Base-by-base conservation (phyloP, 2,113 vertebrate genomes). In the Chamaea fasciata region DNA sequence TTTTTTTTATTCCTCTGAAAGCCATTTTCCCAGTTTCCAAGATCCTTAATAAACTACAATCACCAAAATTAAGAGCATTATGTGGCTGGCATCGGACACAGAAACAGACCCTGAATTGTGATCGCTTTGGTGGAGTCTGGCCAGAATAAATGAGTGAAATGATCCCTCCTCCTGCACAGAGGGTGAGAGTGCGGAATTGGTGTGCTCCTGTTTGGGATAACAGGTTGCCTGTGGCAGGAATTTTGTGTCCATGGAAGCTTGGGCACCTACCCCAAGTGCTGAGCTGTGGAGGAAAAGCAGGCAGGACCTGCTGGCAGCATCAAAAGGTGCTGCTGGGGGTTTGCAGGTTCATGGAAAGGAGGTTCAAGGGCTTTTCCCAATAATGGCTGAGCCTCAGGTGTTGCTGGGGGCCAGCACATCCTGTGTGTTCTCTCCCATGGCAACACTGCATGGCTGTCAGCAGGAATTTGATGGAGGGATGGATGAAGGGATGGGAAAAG, bases 21-120 rank as follows among this genome's bases (percentile, higher is more conserved):
- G 70, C 47, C 83, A 88, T 76, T 94, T 93, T 94, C 87, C 93
- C 87, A 83, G 92, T 96, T 97, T 97, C 95, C 96, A 98, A 95
- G 92, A 96, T 96, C 84, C 67, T 76, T 83, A 87, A 93, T 83
- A 87, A 97, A 96, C 44, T 94, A 60, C 79, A 96, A 92, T 94
- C 80, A 94, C 90, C 86, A 30, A 95, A 82, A 96, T 96, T 71
- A 92, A 89, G 46, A 94, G 46, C 47, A 23, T 90, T 92, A 82
- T 39, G 15, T 33, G 56, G 73, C 93, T 93, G 94, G 94, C 83
- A 84, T 90, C 30, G 4, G 73, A 60, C n/a, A 44, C 41, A 86
- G 64, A 79, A 95, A 94, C 91, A 94, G 93, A 67, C 76, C 69
- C 79, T 42, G 88, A 86, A 88, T 81, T 94, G 90, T 67, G 79